These are phyloP conservation scores for Himalopsyche kuldschensis DNA, from an alignment of 2,888 invertebrate genomes.

Conservation along the genomic window DNA sequence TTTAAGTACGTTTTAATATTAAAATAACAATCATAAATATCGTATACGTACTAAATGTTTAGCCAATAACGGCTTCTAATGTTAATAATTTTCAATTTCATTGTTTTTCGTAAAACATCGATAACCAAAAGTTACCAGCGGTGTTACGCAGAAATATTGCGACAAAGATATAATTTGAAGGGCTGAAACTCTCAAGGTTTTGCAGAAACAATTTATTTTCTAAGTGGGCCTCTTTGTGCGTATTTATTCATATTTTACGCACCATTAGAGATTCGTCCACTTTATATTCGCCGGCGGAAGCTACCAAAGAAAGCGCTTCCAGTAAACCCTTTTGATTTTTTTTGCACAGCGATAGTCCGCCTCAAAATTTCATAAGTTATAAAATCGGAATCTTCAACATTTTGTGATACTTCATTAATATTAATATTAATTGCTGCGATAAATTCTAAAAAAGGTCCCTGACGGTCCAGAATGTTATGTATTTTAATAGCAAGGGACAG, in stretches of 20 bases:
- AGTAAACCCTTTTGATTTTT: not conserved
- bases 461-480: not conserved
- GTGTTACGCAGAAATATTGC: too few species aligned
- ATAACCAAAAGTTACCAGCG: too few species aligned
- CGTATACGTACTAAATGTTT: too few species aligned
- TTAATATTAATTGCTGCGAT: not conserved
- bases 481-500: not conserved
- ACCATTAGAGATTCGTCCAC: not conserved
- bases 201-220: not conserved
- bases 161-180: not conserved
- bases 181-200: not conserved
- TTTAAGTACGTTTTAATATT: too few species aligned
- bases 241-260: not conserved
- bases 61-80: too few species aligned
- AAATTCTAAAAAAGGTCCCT: not conserved
- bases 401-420: not conserved
- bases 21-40: too few species aligned
- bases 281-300: not conserved
- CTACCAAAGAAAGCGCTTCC: not conserved
- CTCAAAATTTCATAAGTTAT: not conserved
- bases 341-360: not conserved
- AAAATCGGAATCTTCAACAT: not conserved
- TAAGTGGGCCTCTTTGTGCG: not conserved
- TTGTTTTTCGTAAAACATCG: too few species aligned
- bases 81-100: too few species aligned